A percentile compares a stretch with the other conserved stretches of the same genome.
phyloP scores from a whole-genome alignment of 2,888 invertebrate genomes.

The Xestia sexstrigata region DNA sequence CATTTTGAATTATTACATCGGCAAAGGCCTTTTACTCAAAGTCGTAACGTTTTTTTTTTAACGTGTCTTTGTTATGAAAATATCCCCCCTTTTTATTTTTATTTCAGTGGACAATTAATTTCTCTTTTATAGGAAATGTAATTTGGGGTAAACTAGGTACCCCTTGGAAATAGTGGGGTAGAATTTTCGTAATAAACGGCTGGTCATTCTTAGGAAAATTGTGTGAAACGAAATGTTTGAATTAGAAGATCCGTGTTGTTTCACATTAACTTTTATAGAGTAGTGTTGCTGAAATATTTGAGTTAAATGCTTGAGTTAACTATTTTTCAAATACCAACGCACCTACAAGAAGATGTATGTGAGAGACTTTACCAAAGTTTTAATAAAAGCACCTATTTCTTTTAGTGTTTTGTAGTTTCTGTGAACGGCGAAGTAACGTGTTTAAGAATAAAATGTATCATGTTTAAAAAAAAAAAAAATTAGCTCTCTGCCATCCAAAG shows the following conservation, averaged over 20 bases:
- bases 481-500: not conserved
- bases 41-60: constrained; percentile 63
- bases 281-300: not conserved
- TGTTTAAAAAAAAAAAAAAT: too few species aligned
- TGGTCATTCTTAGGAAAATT: not conserved
- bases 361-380: not conserved
- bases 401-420: too few species aligned
- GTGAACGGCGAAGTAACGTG: too few species aligned
- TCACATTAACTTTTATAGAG: not conserved
- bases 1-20: constrained; percentile 64
- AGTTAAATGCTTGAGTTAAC: not conserved
- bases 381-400: not conserved
- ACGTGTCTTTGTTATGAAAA: constrained; percentile 67
- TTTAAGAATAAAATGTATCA: too few species aligned
- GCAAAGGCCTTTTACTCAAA: constrained; percentile 53
- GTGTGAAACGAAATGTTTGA: not conserved
- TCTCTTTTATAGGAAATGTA: constrained; percentile 14
- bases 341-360: not conserved
- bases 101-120: constrained; percentile 54
- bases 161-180: not conserved
- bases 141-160: not conserved
- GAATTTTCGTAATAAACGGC: not conserved
- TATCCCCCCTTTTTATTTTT: constrained; percentile 63
- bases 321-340: not conserved
- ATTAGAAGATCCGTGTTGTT: not conserved